Base-by-base conservation (phyloP, 30 jellyfish, hydroid and myxozoan species). In the Aurelia coerulea region DNA sequence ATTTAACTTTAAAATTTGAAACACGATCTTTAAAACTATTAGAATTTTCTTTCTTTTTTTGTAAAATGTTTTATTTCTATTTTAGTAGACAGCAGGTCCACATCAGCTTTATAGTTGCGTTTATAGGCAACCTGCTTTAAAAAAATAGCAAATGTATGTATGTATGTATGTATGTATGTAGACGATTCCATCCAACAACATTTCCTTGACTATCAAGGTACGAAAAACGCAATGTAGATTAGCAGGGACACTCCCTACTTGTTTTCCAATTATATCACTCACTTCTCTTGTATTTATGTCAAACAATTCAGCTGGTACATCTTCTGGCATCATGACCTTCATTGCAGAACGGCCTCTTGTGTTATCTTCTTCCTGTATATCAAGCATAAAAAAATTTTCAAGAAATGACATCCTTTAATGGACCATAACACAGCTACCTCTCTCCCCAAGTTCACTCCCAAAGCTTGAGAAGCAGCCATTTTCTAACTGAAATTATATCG, bases 211-310 rank as follows among this genome's bases (percentile, higher is more conserved):
- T 10, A 70, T 10, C 18, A 70, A 39, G 11, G 0, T 32, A 3
- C 63, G 3, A 29, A 70, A 42, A 70, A 70, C 35, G 15, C 31
- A 1, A 39, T 19, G 32, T 16, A 70, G 64, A 70, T 70, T 70
- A 31, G 31, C 81, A 10, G 81, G 81, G 14, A 70, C 81, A 13
- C 81, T 32, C 10, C 81, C 81, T 39, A 70, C 81, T 23, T 70
- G 81, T 23, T 70, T 70, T 2, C 81, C 81, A 5, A 41, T 10
- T 7, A 70, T 70, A 31, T 59, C 68, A 0, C 32, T 59, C 68
- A 59, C 68, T 59, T 59, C 32, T 59, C 68, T 59, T 16, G 14
- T 59, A 2, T 14, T 59, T 19, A 3, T 59, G 68, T 59, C 68
- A 7, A 59, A 19, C 68, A 59, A 59, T 59, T 59, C 68, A 59